A percentile compares a stretch with the other conserved stretches of the same genome.
phyloP scores from a whole-genome alignment of 92 coral and sea anemone genomes.

The Parazoanthus atlanticus region DNA sequence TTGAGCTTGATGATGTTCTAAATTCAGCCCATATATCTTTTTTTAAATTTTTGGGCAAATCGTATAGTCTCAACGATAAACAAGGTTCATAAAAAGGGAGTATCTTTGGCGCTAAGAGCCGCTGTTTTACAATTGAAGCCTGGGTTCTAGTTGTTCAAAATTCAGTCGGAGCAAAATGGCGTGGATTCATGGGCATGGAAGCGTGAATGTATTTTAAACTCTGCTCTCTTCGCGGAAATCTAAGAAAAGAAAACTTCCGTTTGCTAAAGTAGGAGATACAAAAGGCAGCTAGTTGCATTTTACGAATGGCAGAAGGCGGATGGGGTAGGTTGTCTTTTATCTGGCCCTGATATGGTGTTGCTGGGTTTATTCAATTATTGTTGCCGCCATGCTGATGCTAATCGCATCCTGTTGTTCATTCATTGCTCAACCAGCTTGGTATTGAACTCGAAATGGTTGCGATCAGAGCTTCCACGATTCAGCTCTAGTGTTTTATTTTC shows the following conservation, averaged over 20 bases:
- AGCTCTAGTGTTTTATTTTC: background rate
- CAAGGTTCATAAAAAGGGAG: background rate
- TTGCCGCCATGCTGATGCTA: background rate
- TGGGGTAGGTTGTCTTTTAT: constrained; percentile 37
- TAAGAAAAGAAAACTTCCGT: background rate
- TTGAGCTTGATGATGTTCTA: too few relatives aligned
- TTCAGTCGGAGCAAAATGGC: constrained; percentile 16
- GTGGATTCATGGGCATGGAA: background rate
- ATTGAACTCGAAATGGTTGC: background rate
- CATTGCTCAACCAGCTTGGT: background rate
- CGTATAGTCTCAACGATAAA: too few relatives aligned
- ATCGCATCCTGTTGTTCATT: background rate
- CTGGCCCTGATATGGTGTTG: background rate
- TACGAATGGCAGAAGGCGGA: constrained; percentile 45
- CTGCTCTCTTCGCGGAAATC: background rate
- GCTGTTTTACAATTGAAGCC: constrained; percentile 7
- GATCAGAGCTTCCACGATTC: background rate
- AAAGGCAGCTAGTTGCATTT: background rate
- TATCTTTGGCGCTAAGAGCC: background rate
- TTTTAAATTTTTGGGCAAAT: background rate
- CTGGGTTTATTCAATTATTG: background rate
- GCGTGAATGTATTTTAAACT: background rate
- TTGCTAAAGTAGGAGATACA: background rate
- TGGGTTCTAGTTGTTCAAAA: constrained; percentile 28
- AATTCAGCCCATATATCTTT: too few relatives aligned